Percentiles rank a stretch among this genome's conserved stretches.
phyloP scores from a whole-genome alignment of 2,113 vertebrate species.

The Cyphomyrus discorhynchus region DNA sequence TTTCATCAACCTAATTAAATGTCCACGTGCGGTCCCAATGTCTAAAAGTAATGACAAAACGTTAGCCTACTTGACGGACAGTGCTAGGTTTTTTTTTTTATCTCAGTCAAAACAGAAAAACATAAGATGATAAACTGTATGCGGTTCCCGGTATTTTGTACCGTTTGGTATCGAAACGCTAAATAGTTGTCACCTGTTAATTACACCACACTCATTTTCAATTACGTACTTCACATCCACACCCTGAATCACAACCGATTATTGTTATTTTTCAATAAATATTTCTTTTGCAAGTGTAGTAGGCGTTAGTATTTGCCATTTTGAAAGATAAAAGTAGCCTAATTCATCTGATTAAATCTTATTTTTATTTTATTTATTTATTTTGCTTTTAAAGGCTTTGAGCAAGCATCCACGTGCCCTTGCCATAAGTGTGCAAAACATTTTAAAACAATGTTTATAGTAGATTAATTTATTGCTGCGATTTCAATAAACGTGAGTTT shows the following conservation, averaged over 20 bases:
- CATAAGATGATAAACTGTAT: not conserved
- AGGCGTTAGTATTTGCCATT: not conserved
- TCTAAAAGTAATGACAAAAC: slow-evolving; percentile 53
- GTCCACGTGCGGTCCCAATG: slow-evolving; percentile 62
- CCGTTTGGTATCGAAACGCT: not conserved
- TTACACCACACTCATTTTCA: not conserved
- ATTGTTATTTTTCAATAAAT: not conserved
- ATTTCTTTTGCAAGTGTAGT: not conserved
- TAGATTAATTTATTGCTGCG: not conserved
- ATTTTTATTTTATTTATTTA: not conserved
- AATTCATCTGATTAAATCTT: not conserved
- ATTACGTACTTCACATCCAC: not conserved
- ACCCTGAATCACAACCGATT: not conserved
- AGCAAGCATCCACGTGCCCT: not conserved
- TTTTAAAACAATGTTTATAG: not conserved
- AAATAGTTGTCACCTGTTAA: not conserved
- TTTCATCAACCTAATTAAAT: slow-evolving; percentile 75
- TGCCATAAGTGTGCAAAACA: not conserved
- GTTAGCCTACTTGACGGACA: not conserved
- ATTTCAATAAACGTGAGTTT: not conserved
- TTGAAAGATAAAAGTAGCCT: not conserved
- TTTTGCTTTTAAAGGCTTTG: not conserved
- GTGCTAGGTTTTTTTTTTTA: not conserved
- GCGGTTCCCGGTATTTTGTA: not conserved
- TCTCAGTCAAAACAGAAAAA: not conserved